Percentiles rank a stretch among this genome's conserved stretches.
Conservation (phyloP, 2,888 invertebrate species). For the Spodoptera picta region DNA sequence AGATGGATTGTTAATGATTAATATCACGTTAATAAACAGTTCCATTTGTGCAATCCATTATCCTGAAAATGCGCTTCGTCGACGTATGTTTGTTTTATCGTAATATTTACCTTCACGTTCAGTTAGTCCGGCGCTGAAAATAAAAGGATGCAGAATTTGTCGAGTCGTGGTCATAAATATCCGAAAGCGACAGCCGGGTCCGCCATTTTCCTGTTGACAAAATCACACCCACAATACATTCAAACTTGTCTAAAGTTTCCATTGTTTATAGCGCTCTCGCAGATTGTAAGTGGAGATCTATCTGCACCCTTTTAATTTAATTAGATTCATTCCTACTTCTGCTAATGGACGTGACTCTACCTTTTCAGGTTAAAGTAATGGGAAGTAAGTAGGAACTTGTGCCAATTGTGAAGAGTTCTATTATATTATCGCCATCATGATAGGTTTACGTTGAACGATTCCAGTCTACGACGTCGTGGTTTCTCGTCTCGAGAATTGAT, state of each 20-base stretch:
- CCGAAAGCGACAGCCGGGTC: constrained; percentile 79
- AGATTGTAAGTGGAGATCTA: constrained; percentile 72
- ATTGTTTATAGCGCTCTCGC: constrained; percentile 77
- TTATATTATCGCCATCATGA: constrained; percentile 46
- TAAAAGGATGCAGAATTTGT: constrained; percentile 84
- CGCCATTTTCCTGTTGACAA: constrained; percentile 88
- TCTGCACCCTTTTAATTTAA: constrained; percentile 71
- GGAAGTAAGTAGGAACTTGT: constrained; percentile 20
- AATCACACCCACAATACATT: constrained; percentile 85
- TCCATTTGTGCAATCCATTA: constrained; percentile 49
- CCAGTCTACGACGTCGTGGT: constrained; percentile 46
- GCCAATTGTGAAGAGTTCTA: constrained; percentile 27
- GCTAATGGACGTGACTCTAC: constrained; percentile 59
- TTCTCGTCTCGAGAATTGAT: constrained; percentile 67
- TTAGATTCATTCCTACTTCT: constrained; percentile 59
- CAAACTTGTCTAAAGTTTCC: constrained; percentile 84
- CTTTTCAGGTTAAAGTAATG: constrained; percentile 41
- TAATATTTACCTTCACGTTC: constrained; percentile 75
- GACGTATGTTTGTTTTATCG: constrained; percentile 70
- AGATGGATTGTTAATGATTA: constrained; percentile 37
- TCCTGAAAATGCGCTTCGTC: constrained; percentile 23
- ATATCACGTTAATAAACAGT: constrained; percentile 41
- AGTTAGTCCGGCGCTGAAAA: constrained; percentile 76
- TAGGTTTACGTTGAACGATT: constrained; percentile 40
- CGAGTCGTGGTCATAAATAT: constrained; percentile 83